Evolutionary conservation across 1,140 invertebrate genomes (phyloP), one percentile per base, ranked within the genome.

Genomic region (Lepidurus arcticus): DNA sequence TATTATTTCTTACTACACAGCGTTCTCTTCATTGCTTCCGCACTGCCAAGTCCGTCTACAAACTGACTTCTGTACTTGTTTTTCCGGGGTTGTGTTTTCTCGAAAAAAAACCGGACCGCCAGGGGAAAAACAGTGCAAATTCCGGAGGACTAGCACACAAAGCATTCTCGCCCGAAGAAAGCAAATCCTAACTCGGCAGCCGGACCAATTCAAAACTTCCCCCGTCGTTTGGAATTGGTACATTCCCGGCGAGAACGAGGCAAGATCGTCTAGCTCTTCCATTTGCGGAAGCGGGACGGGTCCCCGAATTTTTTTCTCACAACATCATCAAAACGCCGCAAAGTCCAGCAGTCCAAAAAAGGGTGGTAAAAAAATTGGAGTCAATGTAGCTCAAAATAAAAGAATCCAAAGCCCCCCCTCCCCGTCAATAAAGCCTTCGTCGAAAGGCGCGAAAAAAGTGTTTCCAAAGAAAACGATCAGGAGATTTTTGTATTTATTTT

Each of bases 201-300:
- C 53, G 53, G 53, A 65, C 53, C 53, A 65, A 65, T 65, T 65
- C 53, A 21, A 65, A 65, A 65, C 53, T 65, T 65, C 53, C 53
- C 53, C 53, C 53, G 53, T 65, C 53, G 21, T 65, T 65, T 65
- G 53, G 53, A 65, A 65, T 65, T 65, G 53, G 53, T 65, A 65
- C 53, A 65, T 65, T 65, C 53, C 53, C 21, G 53, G n/a, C 53
- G 53, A 65, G 53, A 65, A 65, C 21, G 53, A 65, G 53, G 53
- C 21, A 65, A 65, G 53, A 65, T 65, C 53, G 53, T 65, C 21
- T 21, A 65, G 53, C 21, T 65, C 53, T 65, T 65, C 53, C 53
- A 65, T 65, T 65, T 65, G 6, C 16, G 53, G 16, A 65, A n/a
- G 53, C 53, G 21, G 53, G 6, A 21, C 53, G 16, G 53, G 53